These are phyloP conservation scores for Pseudochirops cupreus DNA, from an alignment of 2,797 vertebrate species.

Conservation along the genomic window DNA sequence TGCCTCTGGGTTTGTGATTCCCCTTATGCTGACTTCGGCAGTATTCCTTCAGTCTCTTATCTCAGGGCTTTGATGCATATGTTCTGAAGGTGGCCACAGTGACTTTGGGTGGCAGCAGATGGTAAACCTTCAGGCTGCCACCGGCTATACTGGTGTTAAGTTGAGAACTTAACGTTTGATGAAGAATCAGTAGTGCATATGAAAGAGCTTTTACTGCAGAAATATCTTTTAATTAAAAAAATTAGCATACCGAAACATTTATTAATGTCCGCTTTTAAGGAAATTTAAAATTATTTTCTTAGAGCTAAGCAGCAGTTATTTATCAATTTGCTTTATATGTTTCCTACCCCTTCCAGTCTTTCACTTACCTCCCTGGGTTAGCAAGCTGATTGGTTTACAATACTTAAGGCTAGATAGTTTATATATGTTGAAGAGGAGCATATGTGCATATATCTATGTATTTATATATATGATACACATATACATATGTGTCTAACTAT, in stretches of 20 bases:
- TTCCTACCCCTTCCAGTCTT: constrained; percentile 28
- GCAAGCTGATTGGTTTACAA: neutral
- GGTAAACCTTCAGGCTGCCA: constrained; percentile 97
- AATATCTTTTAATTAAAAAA: constrained; percentile 90
- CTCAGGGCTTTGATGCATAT: constrained; percentile 94
- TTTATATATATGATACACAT: neutral
- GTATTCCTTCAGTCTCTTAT: constrained; percentile 87
- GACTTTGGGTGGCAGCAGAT: constrained; percentile 96
- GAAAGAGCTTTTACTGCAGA: constrained; percentile 92
- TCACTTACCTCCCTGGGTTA: constrained; percentile 1
- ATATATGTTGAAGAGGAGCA: constrained; percentile 2
- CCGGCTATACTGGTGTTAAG: constrained; percentile 93
- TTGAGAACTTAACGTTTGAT: constrained; percentile 95
- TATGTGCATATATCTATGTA: neutral
- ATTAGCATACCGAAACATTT: constrained; percentile 89
- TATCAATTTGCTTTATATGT: constrained; percentile 72
- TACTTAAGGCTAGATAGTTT: constrained; percentile 20
- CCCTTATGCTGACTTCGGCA: constrained; percentile 87
- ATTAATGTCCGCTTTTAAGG: constrained; percentile 85
- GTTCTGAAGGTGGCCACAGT: constrained; percentile 95
- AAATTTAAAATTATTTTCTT: constrained; percentile 85
- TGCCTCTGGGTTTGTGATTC: constrained; percentile 85
- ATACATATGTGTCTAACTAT: neutral
- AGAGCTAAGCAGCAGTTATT: constrained; percentile 79
- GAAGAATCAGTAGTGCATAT: constrained; percentile 96